Percentiles rank a stretch among this genome's conserved stretches.
These are phyloP conservation scores for Medauroidea extradentata DNA, from an alignment of 1,140 invertebrate genomes.

Conservation along the genomic window DNA sequence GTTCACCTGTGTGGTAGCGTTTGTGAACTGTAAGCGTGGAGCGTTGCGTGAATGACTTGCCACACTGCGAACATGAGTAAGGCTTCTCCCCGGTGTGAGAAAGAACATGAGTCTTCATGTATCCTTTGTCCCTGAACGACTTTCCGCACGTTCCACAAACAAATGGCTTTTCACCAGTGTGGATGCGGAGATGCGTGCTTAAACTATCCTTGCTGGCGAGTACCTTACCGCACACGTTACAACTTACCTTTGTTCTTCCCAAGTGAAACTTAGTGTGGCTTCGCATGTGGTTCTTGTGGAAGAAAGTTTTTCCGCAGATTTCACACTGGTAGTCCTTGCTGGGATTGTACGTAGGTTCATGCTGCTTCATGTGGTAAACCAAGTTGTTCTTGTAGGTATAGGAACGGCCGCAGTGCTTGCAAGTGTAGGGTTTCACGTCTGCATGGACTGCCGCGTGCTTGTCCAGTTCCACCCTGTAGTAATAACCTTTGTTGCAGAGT, in stretches of 20 bases:
- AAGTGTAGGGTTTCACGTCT: constrained; percentile 45
- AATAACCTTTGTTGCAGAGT: constrained; percentile 46
- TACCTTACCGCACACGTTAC: constrained; percentile 45
- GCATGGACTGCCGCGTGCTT: constrained; percentile 19
- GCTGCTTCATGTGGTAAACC: constrained; percentile 37
- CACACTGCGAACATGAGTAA: constrained; percentile 55
- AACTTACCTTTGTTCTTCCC: constrained; percentile 44
- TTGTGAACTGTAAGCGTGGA: constrained; percentile 72
- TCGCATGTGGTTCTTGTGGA: constrained; percentile 53
- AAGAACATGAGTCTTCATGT: constrained; percentile 50
- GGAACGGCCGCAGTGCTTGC: constrained; percentile 62
- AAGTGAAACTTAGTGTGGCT: constrained; percentile 49
- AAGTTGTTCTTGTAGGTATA: constrained; percentile 42
- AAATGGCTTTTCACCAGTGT: constrained; percentile 65
- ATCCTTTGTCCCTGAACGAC: constrained; percentile 52
- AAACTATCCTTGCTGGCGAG: constrained; percentile 48
- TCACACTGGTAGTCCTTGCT: constrained; percentile 57
- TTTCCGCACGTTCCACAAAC: constrained; percentile 49
- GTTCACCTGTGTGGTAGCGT: constrained; percentile 70
- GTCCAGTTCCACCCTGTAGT: background rate
- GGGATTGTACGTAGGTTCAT: constrained; percentile 36
- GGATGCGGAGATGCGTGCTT: constrained; percentile 59
- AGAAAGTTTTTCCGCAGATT: constrained; percentile 64
- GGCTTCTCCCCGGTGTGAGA: constrained; percentile 54
- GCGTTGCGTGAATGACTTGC: constrained; percentile 74